Percentiles rank a stretch among this genome's conserved stretches.
Evolutionary conservation across 2,888 invertebrate species (phyloP).

Genomic region (Argyresthia goedartella): DNA sequence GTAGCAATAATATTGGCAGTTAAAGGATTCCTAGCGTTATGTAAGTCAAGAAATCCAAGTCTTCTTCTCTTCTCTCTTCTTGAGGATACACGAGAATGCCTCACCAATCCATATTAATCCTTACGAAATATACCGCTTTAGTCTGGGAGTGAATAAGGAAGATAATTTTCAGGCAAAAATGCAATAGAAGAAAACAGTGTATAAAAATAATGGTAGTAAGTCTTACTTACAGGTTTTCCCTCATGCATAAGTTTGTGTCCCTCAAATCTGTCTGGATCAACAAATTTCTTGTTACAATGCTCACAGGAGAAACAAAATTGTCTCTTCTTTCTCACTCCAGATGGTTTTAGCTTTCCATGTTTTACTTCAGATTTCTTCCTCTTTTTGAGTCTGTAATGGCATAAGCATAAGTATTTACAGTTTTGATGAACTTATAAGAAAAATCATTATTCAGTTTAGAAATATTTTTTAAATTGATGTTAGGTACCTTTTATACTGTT

Average conservation of each 20-base stretch:
- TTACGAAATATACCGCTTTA: too few relatives aligned
- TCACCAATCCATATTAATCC: too few relatives aligned
- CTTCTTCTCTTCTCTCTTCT: too few relatives aligned
- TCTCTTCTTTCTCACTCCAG: conserved; percentile 17
- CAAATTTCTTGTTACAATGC: conserved; percentile 44
- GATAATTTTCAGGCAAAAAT: too few relatives aligned
- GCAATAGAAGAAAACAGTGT: too few relatives aligned
- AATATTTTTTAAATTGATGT: neutral
- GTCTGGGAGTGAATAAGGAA: too few relatives aligned
- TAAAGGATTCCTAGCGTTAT: too few relatives aligned
- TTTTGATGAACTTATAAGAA: conserved; percentile 12
- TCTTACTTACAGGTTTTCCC: conserved; percentile 43
- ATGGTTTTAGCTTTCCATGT: conserved; percentile 11
- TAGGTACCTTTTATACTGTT: neutral
- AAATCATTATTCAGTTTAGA: neutral
- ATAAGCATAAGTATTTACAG: too few relatives aligned
- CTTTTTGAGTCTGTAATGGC: conserved; percentile 8
- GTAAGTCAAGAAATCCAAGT: too few relatives aligned
- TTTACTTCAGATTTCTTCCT: conserved; percentile 9
- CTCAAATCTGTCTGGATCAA: conserved; percentile 37
- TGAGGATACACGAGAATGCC: too few relatives aligned
- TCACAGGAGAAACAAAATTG: conserved; percentile 37
- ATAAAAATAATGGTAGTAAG: too few relatives aligned
- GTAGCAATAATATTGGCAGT: too few relatives aligned
- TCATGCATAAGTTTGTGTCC: conserved; percentile 47